Conservation (phyloP, 2,797 vertebrate species). For the Enteromius thamalakanensis region DNA sequence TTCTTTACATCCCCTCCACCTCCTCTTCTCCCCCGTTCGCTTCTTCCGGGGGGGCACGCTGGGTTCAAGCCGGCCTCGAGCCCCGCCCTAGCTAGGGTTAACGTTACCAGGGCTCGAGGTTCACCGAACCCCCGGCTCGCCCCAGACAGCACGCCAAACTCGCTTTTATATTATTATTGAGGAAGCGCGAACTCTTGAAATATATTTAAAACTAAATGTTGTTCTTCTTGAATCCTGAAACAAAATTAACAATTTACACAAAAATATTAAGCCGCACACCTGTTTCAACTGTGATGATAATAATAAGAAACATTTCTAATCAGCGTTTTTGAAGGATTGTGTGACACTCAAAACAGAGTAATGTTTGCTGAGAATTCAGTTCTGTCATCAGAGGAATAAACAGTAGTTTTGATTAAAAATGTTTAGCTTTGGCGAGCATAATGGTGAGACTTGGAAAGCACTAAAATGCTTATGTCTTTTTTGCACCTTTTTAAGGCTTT, state of each 20-base stretch:
- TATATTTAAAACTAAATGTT: neutral
- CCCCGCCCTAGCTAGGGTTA: no score
- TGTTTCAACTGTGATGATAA: neutral
- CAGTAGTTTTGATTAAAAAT: neutral
- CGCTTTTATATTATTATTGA: no score
- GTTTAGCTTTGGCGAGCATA: neutral
- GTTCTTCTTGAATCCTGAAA: neutral
- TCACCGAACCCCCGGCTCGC: no score
- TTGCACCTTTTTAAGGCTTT: slow-evolving; percentile 9
- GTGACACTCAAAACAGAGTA: neutral
- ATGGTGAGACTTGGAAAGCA: neutral
- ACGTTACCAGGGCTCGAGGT: no score
- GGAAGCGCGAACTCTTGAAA: no score
- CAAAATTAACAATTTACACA: neutral
- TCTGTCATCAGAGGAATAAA: neutral
- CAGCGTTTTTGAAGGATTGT: neutral
- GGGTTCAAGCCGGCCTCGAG: no score
- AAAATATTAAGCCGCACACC: neutral
- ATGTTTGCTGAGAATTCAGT: neutral
- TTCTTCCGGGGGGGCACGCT: no score
- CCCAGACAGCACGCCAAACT: no score
- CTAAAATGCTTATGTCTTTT: neutral
- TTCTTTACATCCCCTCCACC: no score
- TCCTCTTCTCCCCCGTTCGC: no score
- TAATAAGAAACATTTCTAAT: neutral